These are phyloP conservation scores for Petrolisthes cinctipes DNA, from an alignment of 2,888 invertebrate genomes.

Conservation along the genomic window DNA sequence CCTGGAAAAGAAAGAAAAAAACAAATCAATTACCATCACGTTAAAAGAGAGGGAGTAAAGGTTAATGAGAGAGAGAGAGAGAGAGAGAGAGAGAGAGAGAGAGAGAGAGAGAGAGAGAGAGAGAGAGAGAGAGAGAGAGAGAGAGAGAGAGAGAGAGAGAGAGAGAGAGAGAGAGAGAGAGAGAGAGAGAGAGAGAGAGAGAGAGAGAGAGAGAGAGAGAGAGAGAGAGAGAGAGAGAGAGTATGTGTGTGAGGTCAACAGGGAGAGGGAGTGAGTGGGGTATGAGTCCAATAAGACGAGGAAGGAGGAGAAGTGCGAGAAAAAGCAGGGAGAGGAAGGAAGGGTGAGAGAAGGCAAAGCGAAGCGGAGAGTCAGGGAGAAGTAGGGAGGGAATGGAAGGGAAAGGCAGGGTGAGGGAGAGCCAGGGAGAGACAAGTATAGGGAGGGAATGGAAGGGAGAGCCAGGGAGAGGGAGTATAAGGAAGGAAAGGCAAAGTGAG, in stretches of 20 bases:
- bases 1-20: too few relatives aligned
- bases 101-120: constrained; percentile 22
- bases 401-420: too few relatives aligned
- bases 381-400: too few relatives aligned
- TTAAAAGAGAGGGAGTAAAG: background rate
- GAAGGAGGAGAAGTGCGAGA: background rate
- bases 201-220: constrained; percentile 22
- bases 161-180: constrained; percentile 8
- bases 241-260: background rate
- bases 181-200: constrained; percentile 13
- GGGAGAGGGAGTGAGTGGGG: background rate
- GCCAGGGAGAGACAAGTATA: too few relatives aligned
- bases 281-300: too few relatives aligned
- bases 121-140: constrained; percentile 21
- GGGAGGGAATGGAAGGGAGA: too few relatives aligned
- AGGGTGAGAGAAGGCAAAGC: background rate
- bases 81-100: constrained; percentile 20
- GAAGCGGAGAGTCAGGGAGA: too few relatives aligned
- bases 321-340: background rate
- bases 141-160: background rate
- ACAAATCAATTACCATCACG: background rate
- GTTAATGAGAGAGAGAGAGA: background rate
- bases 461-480: too few relatives aligned
- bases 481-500: too few relatives aligned
- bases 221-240: constrained; percentile 22